Evolutionary conservation across 2,888 invertebrate genomes (phyloP).

Genomic region (Tenthredo mesomela): DNA sequence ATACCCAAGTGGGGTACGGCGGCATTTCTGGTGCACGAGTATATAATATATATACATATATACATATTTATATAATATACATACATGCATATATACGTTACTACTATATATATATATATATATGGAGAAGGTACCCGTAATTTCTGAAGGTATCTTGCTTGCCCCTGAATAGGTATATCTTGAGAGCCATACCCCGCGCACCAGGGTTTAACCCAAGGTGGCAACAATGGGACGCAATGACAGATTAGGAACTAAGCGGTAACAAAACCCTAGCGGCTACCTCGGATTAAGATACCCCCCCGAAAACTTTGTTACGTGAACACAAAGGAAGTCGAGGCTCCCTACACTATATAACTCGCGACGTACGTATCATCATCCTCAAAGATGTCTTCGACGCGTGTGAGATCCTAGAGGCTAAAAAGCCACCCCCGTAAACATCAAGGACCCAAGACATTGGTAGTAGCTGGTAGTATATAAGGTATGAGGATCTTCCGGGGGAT

Average conservation of each 20-base stretch:
- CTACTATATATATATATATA: too few species aligned
- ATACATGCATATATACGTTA: too few species aligned
- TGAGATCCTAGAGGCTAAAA: not conserved
- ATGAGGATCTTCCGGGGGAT: not conserved
- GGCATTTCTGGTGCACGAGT: not conserved
- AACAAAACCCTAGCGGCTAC: constrained; percentile 50
- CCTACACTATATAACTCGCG: not conserved
- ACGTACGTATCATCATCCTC: not conserved
- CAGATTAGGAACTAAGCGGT: constrained; percentile 52
- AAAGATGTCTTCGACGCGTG: constrained; percentile 12
- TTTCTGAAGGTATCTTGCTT: constrained; percentile 8
- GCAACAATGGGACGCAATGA: constrained; percentile 49
- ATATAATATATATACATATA: not conserved
- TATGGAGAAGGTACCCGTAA: not conserved
- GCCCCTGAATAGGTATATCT: constrained; percentile 23
- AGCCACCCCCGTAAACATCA: not conserved
- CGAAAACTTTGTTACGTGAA: constrained; percentile 21
- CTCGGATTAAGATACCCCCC: constrained; percentile 40
- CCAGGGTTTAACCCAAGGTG: constrained; percentile 39
- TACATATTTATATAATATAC: too few species aligned
- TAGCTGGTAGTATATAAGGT: too few species aligned
- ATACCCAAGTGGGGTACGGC: not conserved
- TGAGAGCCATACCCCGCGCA: not conserved
- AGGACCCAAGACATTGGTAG: not conserved
- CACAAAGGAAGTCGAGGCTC: constrained; percentile 21